Evolutionary conservation across 1,140 invertebrate species (phyloP), one percentile per base, ranked within the genome.

Genomic region (Parasteatoda tepidariorum): DNA sequence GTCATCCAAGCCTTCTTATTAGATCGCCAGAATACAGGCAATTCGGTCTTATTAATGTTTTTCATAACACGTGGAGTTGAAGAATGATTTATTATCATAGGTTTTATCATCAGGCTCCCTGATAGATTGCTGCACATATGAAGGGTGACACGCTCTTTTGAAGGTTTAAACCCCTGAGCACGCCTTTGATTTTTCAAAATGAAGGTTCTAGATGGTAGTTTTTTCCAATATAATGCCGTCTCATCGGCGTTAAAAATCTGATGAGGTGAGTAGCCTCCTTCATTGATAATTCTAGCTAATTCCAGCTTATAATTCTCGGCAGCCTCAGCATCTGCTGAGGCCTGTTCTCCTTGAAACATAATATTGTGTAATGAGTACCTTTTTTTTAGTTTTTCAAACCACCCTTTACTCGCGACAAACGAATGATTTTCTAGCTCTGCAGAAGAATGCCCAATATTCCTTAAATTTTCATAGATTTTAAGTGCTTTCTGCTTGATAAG

Each of bases 191-290:
- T 85, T 85, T 87, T 84, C 13, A 86, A 86, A 83, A 89, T 87
- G 86, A 87, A 90, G 57, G 88, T 90, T 83, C 87, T 81, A 84
- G 85, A 86, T 74, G 90, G 89, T 88, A 91, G 89, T 85, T 86
- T 89, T n/a, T 90, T 91, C 89, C 90, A 90, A 86, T 88, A 90
- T n/a, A n/a, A n/a, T n/a, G n/a, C n/a, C 31, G 87, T 90, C 85
- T 90, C 89, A 82, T 90, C 87, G 76, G 87, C 87, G 75, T 89
- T 90, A 71, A 90, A 90, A 61, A 90, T 86, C 86, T 89, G 88
- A 62, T 89, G 71, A 7, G 87, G 85, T 18, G 76, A 84, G 85
- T 88, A 90, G 54, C 85, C 87, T 75, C 86, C 86, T 86, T 88
- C 85, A 81, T 86, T 87, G n/a, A n/a, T n/a, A n/a, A n/a, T n/a